Base-by-base conservation (phyloP, 2,113 vertebrate genomes). In the Trematocara nigrifrons region DNA sequence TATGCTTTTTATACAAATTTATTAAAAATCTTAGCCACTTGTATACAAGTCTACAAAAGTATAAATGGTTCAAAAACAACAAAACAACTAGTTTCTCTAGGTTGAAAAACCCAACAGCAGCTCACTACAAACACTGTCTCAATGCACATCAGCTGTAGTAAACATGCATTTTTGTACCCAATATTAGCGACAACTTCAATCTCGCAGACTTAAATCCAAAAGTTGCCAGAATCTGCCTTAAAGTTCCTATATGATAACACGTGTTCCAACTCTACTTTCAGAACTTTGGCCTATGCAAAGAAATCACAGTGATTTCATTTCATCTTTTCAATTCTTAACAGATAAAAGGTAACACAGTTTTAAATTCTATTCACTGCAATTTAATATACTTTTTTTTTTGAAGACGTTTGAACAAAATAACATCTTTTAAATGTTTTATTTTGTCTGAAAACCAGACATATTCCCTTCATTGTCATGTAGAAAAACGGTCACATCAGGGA, bases 41-140 rank as follows among this genome's bases (percentile, higher is more conserved):
- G 64, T 47, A 13, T 20, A 79, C 69, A 85, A 66, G 33, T 80
- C 69, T 93, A 93, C 80, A 94, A 94, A 92, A 92, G 89, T 93
- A 94, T 7, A 89, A 93, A 92, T 15, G 10, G 4, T 82, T 87
- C 4, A 81, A 12, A 87, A 87, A 76, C 15, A 8, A n/a, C 33
- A 10, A 15, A 69, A 13, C 13, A n/a, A 15, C 22, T 74, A 74
- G 22, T 74, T 69, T 47, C 13, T 42, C 22, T 18, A 42, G 29
- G 29, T 52, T n/a, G n/a, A n/a, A 26, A 74, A 74, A n/a, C 42
- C 31, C n/a, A 40, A 26, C 33, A 22, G 13, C 33, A 40, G 22
- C 11, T 57, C 13, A 26, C 38, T 10, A 26, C 66, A 10, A 29
- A 29, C 20, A 26, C 40, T 4, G 40, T 47, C 13, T 74, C 42